Evolutionary conservation across 92 coral and sea anemone genomes (phyloP), one percentile per base, ranked within the genome.

Genomic region (Bergia puertoricense): DNA sequence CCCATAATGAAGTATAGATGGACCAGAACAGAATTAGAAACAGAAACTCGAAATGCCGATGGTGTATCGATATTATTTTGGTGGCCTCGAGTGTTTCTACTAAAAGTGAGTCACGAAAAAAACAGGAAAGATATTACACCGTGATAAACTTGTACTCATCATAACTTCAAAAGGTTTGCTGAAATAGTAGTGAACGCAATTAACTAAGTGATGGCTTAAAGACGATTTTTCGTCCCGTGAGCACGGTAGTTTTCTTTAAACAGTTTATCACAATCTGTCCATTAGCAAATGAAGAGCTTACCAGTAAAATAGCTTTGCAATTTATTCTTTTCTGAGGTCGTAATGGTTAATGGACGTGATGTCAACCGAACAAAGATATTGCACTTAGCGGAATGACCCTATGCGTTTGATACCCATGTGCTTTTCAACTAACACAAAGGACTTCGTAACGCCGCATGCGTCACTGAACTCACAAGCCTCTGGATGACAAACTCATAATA

Each of bases 241-340:
- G 43, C 79, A 84, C 15, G 46, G 65, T 68, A 50, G 76, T n/a
- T 14, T 83, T n/a, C 77, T 83, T 83, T 45, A 71, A 84, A 72
- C 45, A 84, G 79, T 84, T 84, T 84, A 84, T 30, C 79, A 84
- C 51, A 69, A 46, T 30, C 68, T 84, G 87, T 71, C 77, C 78
- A 71, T 84, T 84, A 84, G 43, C 57, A 46, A 84, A 73, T 84
- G 87, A 84, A 72, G 79, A 73, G 67, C 79, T 50, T 46, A 84
- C 37, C 46, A 71, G 15, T 74, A 84, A 84, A 69, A 84, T 71
- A 30, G 67, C 48, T 39, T 37, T 54, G 37, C 78, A 84, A 48
- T 84, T 44, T 30, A 69, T 36, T 84, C 57, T 71, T 83, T 82
- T 56, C 77, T 69, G 51, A 69, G 44, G 62, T 44, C 65, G 77